phyloP scores from a whole-genome alignment of 2,113 vertebrate genomes.

The Lethenteron reissneri region DNA sequence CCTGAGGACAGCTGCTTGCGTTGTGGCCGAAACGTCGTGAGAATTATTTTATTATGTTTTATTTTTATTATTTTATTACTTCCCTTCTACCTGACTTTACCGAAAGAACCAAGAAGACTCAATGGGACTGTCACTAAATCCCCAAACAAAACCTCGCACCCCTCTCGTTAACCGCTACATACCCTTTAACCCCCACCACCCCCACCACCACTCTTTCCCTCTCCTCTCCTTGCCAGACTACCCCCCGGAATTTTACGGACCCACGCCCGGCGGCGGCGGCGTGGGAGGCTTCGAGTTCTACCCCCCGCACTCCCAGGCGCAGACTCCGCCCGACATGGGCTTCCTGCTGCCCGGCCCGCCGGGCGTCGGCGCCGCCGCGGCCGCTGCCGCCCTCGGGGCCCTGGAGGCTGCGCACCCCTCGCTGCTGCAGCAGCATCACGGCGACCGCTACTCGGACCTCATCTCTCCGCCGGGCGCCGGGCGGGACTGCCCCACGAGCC shows the following conservation, averaged over 20 bases:
- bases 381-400: no score
- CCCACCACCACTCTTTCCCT: background rate
- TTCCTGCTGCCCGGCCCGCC: conserved; percentile 2
- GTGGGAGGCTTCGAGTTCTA: conserved; percentile 1
- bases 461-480: background rate
- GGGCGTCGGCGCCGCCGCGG: background rate
- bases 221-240: background rate
- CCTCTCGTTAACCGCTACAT: no score
- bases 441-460: background rate
- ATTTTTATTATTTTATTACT: no score
- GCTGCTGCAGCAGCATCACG: background rate
- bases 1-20: no score
- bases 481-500: background rate
- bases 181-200: background rate
- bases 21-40: no score
- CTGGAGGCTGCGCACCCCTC: no score
- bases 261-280: background rate
- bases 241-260: background rate
- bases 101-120: no score
- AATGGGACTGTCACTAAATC: no score
- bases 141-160: no score
- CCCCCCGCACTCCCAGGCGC: background rate
- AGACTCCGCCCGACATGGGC: background rate
- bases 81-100: no score
- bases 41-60: no score